Base-by-base conservation (phyloP, 2,888 invertebrate species). In the Catonia carolina region DNA sequence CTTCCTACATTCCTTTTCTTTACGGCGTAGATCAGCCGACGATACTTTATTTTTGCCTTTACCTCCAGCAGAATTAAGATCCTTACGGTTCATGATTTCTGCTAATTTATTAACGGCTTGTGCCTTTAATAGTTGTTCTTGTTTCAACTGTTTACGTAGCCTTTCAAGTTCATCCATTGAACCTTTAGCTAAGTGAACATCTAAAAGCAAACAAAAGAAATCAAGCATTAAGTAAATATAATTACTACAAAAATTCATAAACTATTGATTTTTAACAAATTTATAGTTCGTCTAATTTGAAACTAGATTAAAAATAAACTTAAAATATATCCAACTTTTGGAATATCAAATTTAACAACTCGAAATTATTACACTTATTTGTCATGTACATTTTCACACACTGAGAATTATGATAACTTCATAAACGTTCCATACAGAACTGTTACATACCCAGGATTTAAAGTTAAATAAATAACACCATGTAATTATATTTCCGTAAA, bases 61-160 rank as follows among this genome's bases (percentile, higher is more conserved):
- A 56, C 85, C 83, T 31, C 61, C 63, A 22, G 63, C 62, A 1
- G 82, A 80, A 56, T 83, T 83, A 71, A 86, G 78, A 69, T 88
- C 88, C 70, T 89, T 93, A 69, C 96, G 83, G 72, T 95, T 94
- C 89, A 98, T 89, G 60, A 98, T 90, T 75, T 98, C 96, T 4
- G 96, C 94, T 62, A 99, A 78, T 72, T 98, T 99, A 74, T 96
- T 94, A 62, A 98, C 94, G 51, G 97, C 97, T 75, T 95, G 90
- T 71, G 89, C 86, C 71, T 92, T 93, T 68, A 93, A 79, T 69
- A 94, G 75, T 70, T 85, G 85, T 75, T 94, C 94, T 18, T 85
- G 89, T 72, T 89, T 86, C 69, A 93, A 79, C 73, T 90, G 91
- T 70, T 85, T 85, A 69, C 79, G 82, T 69, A 94, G 78, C 64